Evolutionary conservation across 2,797 vertebrate species (phyloP).

Genomic region (Centroberyx gerrardi): DNA sequence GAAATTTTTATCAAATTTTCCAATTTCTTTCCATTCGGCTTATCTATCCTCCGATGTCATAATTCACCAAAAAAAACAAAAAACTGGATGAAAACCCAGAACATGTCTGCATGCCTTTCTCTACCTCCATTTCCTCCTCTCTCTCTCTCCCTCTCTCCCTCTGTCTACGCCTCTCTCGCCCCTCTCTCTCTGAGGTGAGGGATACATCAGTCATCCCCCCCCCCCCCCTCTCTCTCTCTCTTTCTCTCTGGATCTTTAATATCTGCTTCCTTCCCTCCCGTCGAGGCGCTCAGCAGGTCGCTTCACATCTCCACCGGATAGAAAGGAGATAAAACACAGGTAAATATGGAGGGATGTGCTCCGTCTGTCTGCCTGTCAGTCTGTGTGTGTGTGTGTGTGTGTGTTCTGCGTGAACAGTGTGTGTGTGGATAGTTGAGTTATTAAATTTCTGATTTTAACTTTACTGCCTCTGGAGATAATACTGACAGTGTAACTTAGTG

Average conservation of each 20-base stretch:
- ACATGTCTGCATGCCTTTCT: slow-evolving; percentile 1
- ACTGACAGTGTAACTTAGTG: no score
- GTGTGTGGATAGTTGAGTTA: neutral
- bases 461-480: no score
- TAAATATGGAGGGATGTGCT: slow-evolving; percentile 32
- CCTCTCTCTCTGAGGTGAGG: slow-evolving; percentile 3
- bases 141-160: slow-evolving; percentile 3
- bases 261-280: slow-evolving; percentile 34
- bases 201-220: slow-evolving; percentile 8
- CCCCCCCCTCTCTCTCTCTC: slow-evolving; percentile 9
- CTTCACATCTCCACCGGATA: slow-evolving; percentile 40
- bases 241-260: neutral
- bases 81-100: neutral
- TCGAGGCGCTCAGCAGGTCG: slow-evolving; percentile 45
- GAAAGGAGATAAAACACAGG: slow-evolving; percentile 45
- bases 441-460: no score
- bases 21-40: slow-evolving; percentile 5
- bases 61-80: neutral
- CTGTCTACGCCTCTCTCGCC: neutral
- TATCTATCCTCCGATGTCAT: neutral
- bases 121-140: neutral
- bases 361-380: slow-evolving; percentile 6
- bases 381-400: slow-evolving; percentile 9
- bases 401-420: slow-evolving; percentile 4
- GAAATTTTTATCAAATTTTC: neutral